Base-by-base conservation (phyloP, 2,113 vertebrate genomes). In the Charadrius vociferus region DNA sequence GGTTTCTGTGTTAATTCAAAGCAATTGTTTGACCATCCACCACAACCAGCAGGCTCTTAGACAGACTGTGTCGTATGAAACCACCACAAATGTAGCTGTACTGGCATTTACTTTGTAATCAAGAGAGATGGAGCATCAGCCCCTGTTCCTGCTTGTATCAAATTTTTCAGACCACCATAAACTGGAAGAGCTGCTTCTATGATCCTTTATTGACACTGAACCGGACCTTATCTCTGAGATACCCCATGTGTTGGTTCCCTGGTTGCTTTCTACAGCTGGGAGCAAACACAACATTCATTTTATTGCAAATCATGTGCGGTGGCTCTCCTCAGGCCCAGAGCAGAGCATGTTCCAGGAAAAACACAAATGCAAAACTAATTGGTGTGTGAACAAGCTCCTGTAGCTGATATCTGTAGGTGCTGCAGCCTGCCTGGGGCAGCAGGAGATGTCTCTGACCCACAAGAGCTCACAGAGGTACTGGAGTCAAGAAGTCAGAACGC, bases 1-100 rank as follows among this genome's bases (percentile, higher is more conserved):
- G 19, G 9, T 29, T 83, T 66, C 41, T 53, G 12, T 41, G 17
- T 50, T 58, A 37, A 34, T 53, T 53, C 20, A 65, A 59, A 86
- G 9, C 15, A 50, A 29, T 10, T 30, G 6, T 26, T 18, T 50
- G 8, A 15, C 36, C 82, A 39, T 20, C 0, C 0, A 1, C 6
- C 24, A 56, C 12, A 66, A 14, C 2, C 34, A 77, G 20, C 14
- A 77, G 61, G 36, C 47, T 79, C 62, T 90, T 39, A 66, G 49
- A n/a, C 5, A 47, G 52, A 2, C 1, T 63, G 18, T 52, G 37
- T 34, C 53, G 8, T 4, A 18, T 36, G 62, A 26, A 70, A 32
- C 32, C 22, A 58, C 24, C 27, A 41, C 13, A 29, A 5, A 10
- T 7, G 45, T 12, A 32, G 7, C 67, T 43, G 18, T 29, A 0